Conservation (phyloP, 2,797 vertebrate species). For the Sarcoramphus papa region DNA sequence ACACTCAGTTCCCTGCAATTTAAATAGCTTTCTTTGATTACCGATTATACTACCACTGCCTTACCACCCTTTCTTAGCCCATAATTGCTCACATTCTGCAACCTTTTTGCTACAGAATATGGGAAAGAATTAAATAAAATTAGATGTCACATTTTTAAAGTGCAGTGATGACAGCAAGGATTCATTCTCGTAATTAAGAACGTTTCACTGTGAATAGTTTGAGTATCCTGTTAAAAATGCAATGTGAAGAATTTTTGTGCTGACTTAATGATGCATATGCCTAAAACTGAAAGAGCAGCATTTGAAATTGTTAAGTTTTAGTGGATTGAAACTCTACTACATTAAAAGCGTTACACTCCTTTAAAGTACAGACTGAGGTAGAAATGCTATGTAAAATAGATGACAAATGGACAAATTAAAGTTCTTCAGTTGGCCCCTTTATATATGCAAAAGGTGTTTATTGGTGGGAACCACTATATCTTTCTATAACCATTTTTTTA, state of each 20-base stretch:
- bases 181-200: background rate
- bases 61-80: background rate
- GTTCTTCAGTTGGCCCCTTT: background rate
- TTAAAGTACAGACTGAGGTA: background rate
- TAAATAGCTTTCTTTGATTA: background rate
- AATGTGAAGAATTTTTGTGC: background rate
- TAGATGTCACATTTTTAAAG: background rate
- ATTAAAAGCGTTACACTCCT: background rate
- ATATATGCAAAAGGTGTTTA: background rate
- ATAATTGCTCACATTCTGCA: background rate
- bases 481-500: background rate
- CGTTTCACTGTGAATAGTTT: background rate
- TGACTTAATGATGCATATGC: background rate
- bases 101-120: background rate
- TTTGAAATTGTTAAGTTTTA: background rate
- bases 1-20: background rate
- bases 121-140: background rate
- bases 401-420: background rate
- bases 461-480: background rate
- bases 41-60: background rate
- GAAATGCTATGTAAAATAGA: background rate
- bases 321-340: background rate
- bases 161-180: background rate
- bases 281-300: background rate
- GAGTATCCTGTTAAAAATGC: background rate